Conservation (phyloP, 2,797 vertebrate genomes). For the Sitta carolinensis region DNA sequence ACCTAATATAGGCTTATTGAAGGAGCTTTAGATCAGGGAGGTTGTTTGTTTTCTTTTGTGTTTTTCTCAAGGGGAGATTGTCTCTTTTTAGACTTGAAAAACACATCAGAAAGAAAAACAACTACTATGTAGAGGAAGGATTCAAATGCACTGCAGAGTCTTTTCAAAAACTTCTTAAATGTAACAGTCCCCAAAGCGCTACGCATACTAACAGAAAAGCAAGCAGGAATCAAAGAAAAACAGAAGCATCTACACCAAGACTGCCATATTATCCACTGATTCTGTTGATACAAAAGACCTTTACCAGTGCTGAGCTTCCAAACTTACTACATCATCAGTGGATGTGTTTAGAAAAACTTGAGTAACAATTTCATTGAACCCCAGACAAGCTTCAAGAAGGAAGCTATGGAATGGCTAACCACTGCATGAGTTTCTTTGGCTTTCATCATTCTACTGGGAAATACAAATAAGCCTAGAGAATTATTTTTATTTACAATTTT, state of each 20-base stretch:
- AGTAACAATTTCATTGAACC: not conserved
- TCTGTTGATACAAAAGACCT: not conserved
- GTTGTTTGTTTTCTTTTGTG: not conserved
- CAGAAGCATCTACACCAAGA: not conserved
- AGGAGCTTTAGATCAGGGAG: not conserved
- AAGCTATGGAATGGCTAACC: not conserved
- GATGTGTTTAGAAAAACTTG: not conserved
- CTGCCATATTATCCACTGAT: not conserved
- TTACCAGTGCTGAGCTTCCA: not conserved
- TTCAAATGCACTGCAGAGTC: not conserved
- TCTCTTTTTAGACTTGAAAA: not conserved
- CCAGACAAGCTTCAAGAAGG: not conserved
- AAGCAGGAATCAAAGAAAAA: not conserved
- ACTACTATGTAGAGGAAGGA: not conserved
- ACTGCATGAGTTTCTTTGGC: not conserved
- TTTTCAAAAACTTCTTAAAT: not conserved
- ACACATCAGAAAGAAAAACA: not conserved
- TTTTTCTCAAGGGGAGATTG: not conserved
- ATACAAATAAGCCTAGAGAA: not conserved
- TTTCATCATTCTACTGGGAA: not conserved
- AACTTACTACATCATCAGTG: not conserved
- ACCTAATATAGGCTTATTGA: not conserved
- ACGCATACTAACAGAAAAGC: not conserved
- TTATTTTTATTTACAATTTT: not conserved
- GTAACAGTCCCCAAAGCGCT: not conserved